phyloP scores from a whole-genome alignment of 2,888 invertebrate genomes.

The Drosophila meridiana region DNA sequence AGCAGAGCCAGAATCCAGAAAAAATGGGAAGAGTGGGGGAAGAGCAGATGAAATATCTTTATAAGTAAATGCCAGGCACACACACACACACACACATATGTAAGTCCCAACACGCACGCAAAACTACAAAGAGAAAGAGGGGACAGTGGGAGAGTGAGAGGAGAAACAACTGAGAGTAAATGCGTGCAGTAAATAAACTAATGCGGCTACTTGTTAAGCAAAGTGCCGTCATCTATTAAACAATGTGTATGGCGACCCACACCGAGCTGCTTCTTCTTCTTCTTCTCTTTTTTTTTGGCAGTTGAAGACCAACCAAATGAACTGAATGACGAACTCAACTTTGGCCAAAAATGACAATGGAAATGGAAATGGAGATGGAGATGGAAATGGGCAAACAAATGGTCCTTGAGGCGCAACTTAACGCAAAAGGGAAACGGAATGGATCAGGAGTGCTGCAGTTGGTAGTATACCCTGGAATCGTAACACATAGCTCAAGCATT shows the following conservation, averaged over 20 bases:
- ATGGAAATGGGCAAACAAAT: constrained; percentile 12
- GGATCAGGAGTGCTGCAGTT: constrained; percentile 5
- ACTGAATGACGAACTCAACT: constrained; percentile 62
- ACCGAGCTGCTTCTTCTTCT: not conserved
- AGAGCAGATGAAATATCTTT: constrained; percentile 56
- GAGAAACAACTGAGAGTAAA: constrained; percentile 17
- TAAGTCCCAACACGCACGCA: constrained; percentile 31
- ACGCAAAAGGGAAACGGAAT: constrained; percentile 14
- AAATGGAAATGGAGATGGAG: constrained; percentile 21
- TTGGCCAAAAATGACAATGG: constrained; percentile 53
- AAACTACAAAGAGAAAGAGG: not conserved
- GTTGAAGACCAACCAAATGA: constrained; percentile 28
- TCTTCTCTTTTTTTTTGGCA: not conserved
- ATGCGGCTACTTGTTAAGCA: constrained; percentile 80
- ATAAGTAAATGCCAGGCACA: constrained; percentile 68
- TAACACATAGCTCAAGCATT: not conserved
- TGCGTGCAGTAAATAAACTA: constrained; percentile 75
- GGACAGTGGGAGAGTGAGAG: not conserved
- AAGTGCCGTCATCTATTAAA: constrained; percentile 80
- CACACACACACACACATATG: constrained; percentile 28
- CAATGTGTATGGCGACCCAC: constrained; percentile 49
- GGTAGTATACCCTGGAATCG: not conserved
- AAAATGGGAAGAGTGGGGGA: not conserved
- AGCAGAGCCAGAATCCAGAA: not conserved
- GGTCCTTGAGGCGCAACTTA: not conserved